Evolutionary conservation across 2,113 vertebrate genomes (phyloP).

Genomic region (Tragelaphus strepsiceros): DNA sequence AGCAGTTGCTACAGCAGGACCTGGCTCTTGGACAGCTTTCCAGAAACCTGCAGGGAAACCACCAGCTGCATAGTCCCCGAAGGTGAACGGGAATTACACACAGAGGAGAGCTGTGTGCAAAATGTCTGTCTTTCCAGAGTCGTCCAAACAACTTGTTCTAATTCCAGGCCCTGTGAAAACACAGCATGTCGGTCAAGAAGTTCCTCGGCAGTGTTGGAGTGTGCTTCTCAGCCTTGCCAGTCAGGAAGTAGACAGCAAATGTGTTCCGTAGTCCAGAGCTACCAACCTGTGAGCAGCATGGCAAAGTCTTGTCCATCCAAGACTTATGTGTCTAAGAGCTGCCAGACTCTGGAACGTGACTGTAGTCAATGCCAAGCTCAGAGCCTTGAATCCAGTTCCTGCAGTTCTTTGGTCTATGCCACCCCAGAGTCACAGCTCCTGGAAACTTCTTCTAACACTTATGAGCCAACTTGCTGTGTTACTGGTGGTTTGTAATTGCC

Average conservation of each 20-base stretch:
- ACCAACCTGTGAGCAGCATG: background rate
- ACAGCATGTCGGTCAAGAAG: background rate
- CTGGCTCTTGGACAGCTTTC: constrained; percentile 52
- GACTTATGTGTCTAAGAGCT: background rate
- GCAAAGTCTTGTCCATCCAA: background rate
- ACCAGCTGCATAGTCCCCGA: background rate
- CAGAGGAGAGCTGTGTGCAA: background rate
- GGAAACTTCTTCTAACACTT: constrained; percentile 7
- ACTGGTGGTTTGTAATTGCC: constrained; percentile 51
- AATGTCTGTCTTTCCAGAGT: background rate
- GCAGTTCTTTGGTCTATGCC: too few relatives aligned
- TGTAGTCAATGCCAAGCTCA: background rate
- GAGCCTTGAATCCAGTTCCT: background rate
- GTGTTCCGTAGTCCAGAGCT: background rate
- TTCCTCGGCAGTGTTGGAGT: accelerated
- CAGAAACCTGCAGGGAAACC: background rate
- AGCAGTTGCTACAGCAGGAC: constrained; percentile 57
- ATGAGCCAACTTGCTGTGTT: constrained; percentile 60
- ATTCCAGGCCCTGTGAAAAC: background rate
- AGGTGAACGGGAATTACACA: background rate
- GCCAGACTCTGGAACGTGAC: background rate
- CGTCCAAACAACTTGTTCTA: background rate
- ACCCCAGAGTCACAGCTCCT: background rate
- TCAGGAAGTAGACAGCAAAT: background rate
- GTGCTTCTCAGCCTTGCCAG: background rate